These are phyloP conservation scores for Chrysotoxum bicinctum DNA, from an alignment of 2,888 invertebrate genomes.

Conservation along the genomic window DNA sequence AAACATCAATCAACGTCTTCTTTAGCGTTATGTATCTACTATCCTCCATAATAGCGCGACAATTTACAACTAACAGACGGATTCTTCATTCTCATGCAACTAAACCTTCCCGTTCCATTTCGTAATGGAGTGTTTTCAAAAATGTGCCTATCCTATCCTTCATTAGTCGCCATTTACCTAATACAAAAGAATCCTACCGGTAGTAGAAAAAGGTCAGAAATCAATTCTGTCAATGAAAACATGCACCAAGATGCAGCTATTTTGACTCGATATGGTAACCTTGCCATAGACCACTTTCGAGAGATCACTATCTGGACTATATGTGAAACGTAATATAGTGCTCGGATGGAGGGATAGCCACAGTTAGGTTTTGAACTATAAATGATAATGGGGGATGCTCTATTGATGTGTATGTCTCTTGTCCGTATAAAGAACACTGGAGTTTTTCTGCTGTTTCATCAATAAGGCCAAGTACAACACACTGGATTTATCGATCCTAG, in stretches of 20 bases:
- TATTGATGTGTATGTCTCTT: conserved; percentile 1
- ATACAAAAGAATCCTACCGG: conserved; percentile 16
- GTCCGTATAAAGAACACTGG: conserved; percentile 54
- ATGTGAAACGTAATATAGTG: neutral
- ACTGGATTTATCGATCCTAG: conserved; percentile 57
- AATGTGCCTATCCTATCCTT: conserved; percentile 47
- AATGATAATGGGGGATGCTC: conserved; percentile 44
- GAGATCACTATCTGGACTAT: conserved; percentile 68
- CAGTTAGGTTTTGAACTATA: conserved; percentile 27
- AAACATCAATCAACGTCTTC: conserved; percentile 62
- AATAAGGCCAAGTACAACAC: conserved; percentile 64
- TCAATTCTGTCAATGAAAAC: conserved; percentile 70
- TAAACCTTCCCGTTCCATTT: conserved; percentile 30
- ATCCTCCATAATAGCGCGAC: conserved; percentile 65
- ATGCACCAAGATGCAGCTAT: conserved; percentile 69
- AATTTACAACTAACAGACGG: conserved; percentile 45
- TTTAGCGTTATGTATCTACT: conserved; percentile 53
- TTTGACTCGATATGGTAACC: conserved; percentile 51
- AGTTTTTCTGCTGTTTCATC: conserved; percentile 70
- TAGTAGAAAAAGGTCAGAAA: conserved; percentile 48
- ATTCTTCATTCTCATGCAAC: conserved; percentile 15
- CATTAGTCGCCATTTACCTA: conserved; percentile 66
- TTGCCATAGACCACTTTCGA: conserved; percentile 50
- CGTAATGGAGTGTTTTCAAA: conserved; percentile 39
- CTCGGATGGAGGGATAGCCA: conserved; percentile 30